phyloP scores from a whole-genome alignment of 2,113 vertebrate genomes.

The Chionodraco myersi region DNA sequence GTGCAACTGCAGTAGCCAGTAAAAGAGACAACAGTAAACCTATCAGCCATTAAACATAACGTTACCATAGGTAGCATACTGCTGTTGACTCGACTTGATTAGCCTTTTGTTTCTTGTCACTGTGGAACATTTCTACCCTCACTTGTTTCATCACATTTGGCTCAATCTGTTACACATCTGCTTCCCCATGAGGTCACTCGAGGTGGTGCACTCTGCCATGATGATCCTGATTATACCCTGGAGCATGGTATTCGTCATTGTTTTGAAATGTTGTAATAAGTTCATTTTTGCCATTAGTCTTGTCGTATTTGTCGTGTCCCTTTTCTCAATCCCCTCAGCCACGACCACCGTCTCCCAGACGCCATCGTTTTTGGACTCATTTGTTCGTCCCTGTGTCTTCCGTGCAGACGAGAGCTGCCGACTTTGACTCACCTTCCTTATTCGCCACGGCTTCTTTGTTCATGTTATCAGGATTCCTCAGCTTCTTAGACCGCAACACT shows the following conservation, averaged over 20 bases:
- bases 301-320: background rate
- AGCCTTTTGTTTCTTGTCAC: background rate
- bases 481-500: slow-evolving; percentile 25
- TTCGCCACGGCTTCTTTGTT: slow-evolving; percentile 39
- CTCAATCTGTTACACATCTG: background rate
- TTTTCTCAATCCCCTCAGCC: background rate
- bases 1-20: no score
- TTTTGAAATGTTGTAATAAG: background rate
- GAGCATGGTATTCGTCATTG: background rate
- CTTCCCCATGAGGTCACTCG: background rate
- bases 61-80: background rate
- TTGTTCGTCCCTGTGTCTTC: slow-evolving; percentile 36
- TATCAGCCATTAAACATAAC: background rate
- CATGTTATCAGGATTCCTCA: slow-evolving; percentile 48
- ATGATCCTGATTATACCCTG: no score
- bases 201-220: no score
- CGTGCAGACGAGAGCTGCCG: slow-evolving; percentile 9
- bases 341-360: background rate
- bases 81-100: background rate
- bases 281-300: background rate
- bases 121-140: background rate
- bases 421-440: slow-evolving; percentile 61
- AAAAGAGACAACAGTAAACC: background rate
- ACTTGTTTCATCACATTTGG: background rate
- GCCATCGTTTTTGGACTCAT: slow-evolving; percentile 20